A percentile compares a stretch with the other conserved stretches of the same genome.
Evolutionary conservation across 1,140 invertebrate species (phyloP).

Genomic region (Sycobia sp.): DNA sequence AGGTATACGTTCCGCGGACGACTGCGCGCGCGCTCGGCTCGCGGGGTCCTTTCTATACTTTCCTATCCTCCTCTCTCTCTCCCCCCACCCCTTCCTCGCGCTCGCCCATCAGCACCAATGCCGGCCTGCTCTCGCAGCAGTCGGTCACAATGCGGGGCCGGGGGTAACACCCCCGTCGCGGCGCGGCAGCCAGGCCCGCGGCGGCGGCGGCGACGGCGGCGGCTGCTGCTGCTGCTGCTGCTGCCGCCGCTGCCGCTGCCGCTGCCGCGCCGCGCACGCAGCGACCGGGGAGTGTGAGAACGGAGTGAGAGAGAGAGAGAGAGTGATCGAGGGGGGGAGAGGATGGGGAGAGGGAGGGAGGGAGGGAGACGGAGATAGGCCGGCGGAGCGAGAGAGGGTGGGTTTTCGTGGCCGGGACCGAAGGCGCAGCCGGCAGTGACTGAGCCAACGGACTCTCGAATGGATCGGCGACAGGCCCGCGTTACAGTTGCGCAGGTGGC

Average conservation of each 20-base stretch:
- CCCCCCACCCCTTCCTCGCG: neutral
- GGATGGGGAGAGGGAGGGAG: neutral
- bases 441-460: constrained; percentile 25
- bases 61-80: neutral
- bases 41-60: neutral
- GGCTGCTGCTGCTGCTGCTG: too few relatives aligned
- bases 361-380: constrained; percentile 29
- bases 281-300: too few relatives aligned
- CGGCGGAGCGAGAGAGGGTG: constrained; percentile 35
- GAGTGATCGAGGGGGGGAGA: too few relatives aligned
- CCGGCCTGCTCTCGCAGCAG: too few relatives aligned
- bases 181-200: too few relatives aligned
- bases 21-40: too few relatives aligned
- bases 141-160: too few relatives aligned
- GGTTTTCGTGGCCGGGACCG: constrained; percentile 23
- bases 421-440: constrained; percentile 24
- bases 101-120: neutral
- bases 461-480: constrained; percentile 1
- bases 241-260: too few relatives aligned
- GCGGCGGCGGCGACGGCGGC: too few relatives aligned
- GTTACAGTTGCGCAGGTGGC: constrained; percentile 14
- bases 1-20: too few relatives aligned
- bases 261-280: too few relatives aligned
- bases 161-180: neutral
- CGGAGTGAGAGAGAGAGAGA: neutral